Conservation (phyloP, 2,888 invertebrate genomes). For the Melanchra persicariae region DNA sequence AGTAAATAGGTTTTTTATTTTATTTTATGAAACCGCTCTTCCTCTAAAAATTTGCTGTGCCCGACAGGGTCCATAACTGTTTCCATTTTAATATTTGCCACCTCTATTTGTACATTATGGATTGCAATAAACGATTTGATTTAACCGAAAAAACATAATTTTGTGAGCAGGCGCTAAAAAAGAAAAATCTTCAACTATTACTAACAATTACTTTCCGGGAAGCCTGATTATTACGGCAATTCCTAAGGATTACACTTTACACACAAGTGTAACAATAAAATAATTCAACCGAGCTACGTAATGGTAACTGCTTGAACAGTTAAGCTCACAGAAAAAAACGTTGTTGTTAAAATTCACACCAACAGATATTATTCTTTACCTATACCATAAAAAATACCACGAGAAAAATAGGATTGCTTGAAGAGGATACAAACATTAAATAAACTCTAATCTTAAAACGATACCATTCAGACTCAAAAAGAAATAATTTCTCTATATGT, state of each 20-base stretch:
- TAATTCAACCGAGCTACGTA: not conserved
- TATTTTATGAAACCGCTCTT: no score
- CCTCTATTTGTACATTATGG: no score
- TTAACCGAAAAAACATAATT: no score
- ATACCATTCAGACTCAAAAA: slow-evolving; percentile 21
- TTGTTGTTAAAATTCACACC: not conserved
- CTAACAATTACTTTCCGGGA: no score
- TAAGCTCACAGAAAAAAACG: not conserved
- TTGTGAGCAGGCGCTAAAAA: no score
- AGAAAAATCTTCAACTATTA: no score
- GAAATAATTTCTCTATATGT: slow-evolving; percentile 22
- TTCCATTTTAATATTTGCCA: no score
- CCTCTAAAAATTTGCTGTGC: no score
- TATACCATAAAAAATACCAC: not conserved
- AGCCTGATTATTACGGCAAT: not conserved
- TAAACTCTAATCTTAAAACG: slow-evolving; percentile 28
- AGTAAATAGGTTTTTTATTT: no score
- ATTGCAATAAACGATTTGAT: no score
- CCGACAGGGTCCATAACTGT: no score
- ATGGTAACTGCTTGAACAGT: not conserved
- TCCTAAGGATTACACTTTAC: not conserved
- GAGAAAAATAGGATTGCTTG: not conserved
- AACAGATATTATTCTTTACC: not conserved
- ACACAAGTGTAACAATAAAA: not conserved
- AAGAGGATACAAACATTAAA: not conserved